Evolutionary conservation across 2,888 invertebrate genomes (phyloP).

Genomic region (Ramazzottius varieornatus): DNA sequence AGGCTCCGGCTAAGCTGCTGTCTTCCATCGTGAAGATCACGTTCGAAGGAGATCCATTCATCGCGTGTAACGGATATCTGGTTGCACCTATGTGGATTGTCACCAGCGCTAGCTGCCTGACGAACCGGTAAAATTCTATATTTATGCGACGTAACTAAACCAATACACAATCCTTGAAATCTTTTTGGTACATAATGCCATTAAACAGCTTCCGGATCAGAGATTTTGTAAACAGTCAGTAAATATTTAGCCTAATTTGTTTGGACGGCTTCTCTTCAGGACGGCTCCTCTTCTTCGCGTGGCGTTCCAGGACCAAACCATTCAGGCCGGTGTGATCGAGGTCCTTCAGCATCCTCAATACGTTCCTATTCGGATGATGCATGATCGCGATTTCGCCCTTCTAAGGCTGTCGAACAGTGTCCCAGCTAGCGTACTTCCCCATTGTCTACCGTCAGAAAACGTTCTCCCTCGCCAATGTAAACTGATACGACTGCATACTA

Average conservation of each 20-base stretch:
- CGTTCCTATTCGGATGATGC: background rate
- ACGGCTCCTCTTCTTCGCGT: background rate
- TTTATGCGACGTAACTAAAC: too few relatives aligned
- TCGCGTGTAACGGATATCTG: background rate
- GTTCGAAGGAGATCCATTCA: background rate
- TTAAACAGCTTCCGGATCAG: too few relatives aligned
- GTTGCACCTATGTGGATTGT: constrained; percentile 1
- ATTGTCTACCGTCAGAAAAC: background rate
- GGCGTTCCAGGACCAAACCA: background rate
- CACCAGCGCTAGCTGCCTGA: background rate
- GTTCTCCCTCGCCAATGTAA: background rate
- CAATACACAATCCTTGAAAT: background rate
- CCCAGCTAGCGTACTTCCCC: background rate
- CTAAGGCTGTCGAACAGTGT: background rate
- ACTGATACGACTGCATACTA: background rate
- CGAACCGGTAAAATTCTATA: background rate
- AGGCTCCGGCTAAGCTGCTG: background rate
- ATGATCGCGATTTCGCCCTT: background rate
- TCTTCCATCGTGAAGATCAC: background rate
- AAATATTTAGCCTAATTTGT: background rate
- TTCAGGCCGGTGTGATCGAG: background rate
- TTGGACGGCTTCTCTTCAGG: background rate
- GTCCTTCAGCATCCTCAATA: background rate
- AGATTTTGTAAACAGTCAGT: background rate
- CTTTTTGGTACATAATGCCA: background rate